Evolutionary conservation across 2,113 vertebrate genomes (phyloP), one percentile per base, ranked within the genome.

Genomic region (Myotis yumanensis): DNA sequence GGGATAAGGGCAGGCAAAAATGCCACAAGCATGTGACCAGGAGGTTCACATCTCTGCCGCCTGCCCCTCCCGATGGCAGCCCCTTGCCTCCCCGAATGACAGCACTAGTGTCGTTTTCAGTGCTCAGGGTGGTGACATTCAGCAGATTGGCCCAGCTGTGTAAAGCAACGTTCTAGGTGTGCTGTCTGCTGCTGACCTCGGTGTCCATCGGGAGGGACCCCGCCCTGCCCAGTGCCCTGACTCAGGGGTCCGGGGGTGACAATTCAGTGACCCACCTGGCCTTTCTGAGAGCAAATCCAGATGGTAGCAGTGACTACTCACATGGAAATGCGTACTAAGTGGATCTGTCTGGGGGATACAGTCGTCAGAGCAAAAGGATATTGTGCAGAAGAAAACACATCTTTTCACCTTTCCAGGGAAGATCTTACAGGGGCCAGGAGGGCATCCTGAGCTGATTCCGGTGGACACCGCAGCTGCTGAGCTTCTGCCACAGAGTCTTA

Each of bases 71-170:
- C 0, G 0, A 8, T 5, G n/a, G 46, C 22, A 62, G 12, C 28
- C 14, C 14, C 66, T n/a, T 2, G 37, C 10, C 7, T 4, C 3
- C 28, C 4, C 0, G 2, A 0, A 11, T 11, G 51, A 43, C 15
- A 7, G 17, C 40, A 3, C 35, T 3, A 1, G 40, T 3, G 12
- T 22, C 11, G 0, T 11, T 17, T 4, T 32, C 59, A 64, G 11
- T 14, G 35, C 62, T 32, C 77, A 40, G 35, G 0, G 0, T 8
- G 9, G 43, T 30, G 3, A 40, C 51, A 68, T 10, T 40, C 30
- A 0, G 62, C 51, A 46, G 62, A 17, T 22, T 3, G 18, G 64
- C 4, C 76, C 68, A 2, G 17, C 64, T 46, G 76, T 43, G 40
- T 18, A 12, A 91, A 46, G 76, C 40, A 2, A 16, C 3, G 0